Conservation (phyloP, 2,797 vertebrate genomes). For the Scolopax rusticola region DNA sequence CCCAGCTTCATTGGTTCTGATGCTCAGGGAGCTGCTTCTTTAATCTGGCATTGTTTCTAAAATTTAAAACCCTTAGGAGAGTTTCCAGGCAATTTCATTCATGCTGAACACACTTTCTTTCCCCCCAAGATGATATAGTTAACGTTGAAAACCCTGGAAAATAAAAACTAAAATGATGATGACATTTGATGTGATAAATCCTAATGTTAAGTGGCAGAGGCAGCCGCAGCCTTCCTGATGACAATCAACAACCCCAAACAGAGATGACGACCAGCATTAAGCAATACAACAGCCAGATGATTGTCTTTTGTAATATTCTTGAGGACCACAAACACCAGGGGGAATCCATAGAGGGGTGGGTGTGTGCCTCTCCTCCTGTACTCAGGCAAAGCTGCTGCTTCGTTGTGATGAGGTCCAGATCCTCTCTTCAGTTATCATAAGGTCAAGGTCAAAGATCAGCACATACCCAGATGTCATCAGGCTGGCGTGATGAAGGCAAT, state of each 20-base stretch:
- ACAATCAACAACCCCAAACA: conserved; percentile 40
- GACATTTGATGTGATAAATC: conserved; percentile 63
- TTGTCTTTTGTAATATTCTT: conserved; percentile 30
- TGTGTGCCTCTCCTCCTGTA: not conserved
- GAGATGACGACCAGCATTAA: conserved; percentile 48
- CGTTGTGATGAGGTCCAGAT: not conserved
- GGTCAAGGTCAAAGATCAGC: conserved; percentile 25
- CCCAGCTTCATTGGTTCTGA: not conserved
- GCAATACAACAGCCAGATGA: conserved; percentile 48
- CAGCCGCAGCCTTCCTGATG: conserved; percentile 30
- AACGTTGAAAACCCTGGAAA: conserved; percentile 32
- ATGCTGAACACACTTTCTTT: not conserved
- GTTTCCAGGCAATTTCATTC: conserved; percentile 35
- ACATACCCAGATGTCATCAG: not conserved
- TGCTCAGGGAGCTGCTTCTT: conserved; percentile 9
- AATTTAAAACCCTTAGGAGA: conserved; percentile 28
- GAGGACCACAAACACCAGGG: conserved; percentile 2
- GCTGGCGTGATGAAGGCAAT: not conserved
- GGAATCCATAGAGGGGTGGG: not conserved
- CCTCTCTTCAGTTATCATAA: not conserved
- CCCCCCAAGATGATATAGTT: not conserved
- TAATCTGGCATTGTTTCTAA: conserved; percentile 34
- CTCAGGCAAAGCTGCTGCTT: not conserved
- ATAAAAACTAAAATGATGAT: conserved; percentile 44
- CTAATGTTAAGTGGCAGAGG: conserved; percentile 62